Evolutionary conservation across 1,140 invertebrate species (phyloP).

Genomic region (Magallana angulata): DNA sequence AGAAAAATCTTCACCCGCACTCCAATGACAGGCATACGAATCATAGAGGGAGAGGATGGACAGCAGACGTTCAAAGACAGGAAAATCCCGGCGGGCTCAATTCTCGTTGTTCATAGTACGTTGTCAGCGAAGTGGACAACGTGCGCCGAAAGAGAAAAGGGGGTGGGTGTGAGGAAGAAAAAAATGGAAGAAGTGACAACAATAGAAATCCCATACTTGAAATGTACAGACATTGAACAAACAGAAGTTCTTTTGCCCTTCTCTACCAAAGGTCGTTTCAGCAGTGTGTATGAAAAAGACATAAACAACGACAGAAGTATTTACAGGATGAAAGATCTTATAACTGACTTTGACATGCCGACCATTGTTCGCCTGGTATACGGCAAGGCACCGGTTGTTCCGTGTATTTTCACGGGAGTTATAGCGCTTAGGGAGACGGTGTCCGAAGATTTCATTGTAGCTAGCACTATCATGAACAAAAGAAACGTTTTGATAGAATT

Average conservation of each 20-base stretch:
- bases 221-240: slow-evolving; percentile 68
- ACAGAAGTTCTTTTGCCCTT: slow-evolving; percentile 69
- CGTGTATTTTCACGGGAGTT: slow-evolving; percentile 75
- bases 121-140: slow-evolving; percentile 74
- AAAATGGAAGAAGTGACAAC: slow-evolving; percentile 68
- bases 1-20: slow-evolving; percentile 72
- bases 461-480: slow-evolving; percentile 70
- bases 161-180: slow-evolving; percentile 66
- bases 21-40: slow-evolving; percentile 66
- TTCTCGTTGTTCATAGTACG: slow-evolving; percentile 62
- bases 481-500: slow-evolving; percentile 73
- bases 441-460: slow-evolving; percentile 63
- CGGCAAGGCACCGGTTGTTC: slow-evolving; percentile 72
- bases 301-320: slow-evolving; percentile 63
- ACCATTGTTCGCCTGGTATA: slow-evolving; percentile 71
- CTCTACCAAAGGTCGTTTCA: slow-evolving; percentile 70
- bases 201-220: slow-evolving; percentile 70
- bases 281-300: slow-evolving; percentile 70
- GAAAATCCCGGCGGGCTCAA: slow-evolving; percentile 67
- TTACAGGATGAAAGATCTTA: slow-evolving; percentile 72
- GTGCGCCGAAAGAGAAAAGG: slow-evolving; percentile 49
- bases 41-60: slow-evolving; percentile 55
- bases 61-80: slow-evolving; percentile 68
- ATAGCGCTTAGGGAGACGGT: slow-evolving; percentile 59
- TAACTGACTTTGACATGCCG: slow-evolving; percentile 66